phyloP scores from a whole-genome alignment of 2,888 invertebrate genomes.

The Phymatocera aterrima region DNA sequence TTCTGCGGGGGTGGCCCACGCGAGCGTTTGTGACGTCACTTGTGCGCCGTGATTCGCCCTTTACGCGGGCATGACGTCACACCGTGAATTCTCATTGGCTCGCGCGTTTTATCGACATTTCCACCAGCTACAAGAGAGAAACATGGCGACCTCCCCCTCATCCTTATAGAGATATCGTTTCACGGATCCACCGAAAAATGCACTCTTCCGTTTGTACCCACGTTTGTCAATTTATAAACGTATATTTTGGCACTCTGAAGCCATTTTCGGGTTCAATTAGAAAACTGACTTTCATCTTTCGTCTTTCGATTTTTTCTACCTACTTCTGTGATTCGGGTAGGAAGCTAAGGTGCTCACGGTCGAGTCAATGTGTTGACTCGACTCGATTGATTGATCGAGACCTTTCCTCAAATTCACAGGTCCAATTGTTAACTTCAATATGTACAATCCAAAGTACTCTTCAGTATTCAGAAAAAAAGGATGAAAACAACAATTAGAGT shows the following conservation, averaged over 20 bases:
- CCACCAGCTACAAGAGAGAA: constrained; percentile 54
- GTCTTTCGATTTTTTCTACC: not conserved
- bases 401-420: no score
- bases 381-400: no score
- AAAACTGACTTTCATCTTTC: no score
- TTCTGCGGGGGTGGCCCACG: constrained; percentile 66
- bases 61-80: constrained; percentile 69
- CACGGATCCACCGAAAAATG: constrained; percentile 16
- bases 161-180: constrained; percentile 30
- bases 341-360: no score
- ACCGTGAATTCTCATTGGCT: constrained; percentile 69
- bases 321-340: no score
- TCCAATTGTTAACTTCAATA: no score
- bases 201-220: constrained; percentile 2
- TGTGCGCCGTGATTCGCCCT: constrained; percentile 68
- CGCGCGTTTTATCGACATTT: constrained; percentile 73
- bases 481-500: not conserved
- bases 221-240: not conserved
- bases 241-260: not conserved
- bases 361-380: no score
- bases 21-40: constrained; percentile 65
- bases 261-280: not conserved
- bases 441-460: no score
- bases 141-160: constrained; percentile 45
- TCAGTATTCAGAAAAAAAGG: no score